A percentile compares a stretch with the other conserved stretches of the same genome.
These are phyloP conservation scores for Dascillus cervinus DNA, from an alignment of 2,888 invertebrate genomes.

Conservation along the genomic window DNA sequence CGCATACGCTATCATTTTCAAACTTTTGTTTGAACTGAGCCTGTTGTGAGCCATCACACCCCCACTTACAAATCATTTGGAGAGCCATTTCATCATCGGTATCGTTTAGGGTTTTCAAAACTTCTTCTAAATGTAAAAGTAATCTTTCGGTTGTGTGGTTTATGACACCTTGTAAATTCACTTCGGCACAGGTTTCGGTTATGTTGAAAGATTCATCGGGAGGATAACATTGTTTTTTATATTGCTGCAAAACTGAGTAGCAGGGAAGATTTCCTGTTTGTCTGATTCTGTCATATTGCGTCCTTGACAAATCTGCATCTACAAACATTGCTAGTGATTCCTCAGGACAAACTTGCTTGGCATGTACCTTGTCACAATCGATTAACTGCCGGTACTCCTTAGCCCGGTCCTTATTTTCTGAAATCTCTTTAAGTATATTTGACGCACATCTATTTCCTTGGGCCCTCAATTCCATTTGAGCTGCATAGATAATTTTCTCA, in stretches of 20 bases:
- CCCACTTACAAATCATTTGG: slow-evolving; percentile 18
- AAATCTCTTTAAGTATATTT: too few species aligned
- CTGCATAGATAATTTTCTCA: too few species aligned
- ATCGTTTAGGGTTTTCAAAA: slow-evolving; percentile 7
- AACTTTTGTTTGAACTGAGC: slow-evolving; percentile 25
- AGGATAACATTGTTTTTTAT: slow-evolving; percentile 8
- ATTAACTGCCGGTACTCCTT: too few species aligned
- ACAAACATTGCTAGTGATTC: slow-evolving; percentile 5
- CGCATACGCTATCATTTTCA: slow-evolving; percentile 16
- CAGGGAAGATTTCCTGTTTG: slow-evolving; percentile 2
- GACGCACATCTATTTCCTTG: too few species aligned
- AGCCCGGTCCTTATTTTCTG: too few species aligned
- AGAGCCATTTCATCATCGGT: slow-evolving; percentile 11
- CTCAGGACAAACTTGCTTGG: too few species aligned
- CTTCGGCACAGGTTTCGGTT: slow-evolving; percentile 5
- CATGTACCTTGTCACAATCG: too few species aligned
- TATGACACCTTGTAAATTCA: slow-evolving; percentile 6
- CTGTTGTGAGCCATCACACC: slow-evolving; percentile 24
- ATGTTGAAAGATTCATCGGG: slow-evolving; percentile 1
- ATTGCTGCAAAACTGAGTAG: slow-evolving; percentile 4
- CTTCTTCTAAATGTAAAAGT: slow-evolving; percentile 5
- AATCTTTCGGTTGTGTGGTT: too few species aligned
- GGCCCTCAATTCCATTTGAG: too few species aligned
- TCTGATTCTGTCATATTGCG: slow-evolving; percentile 10
- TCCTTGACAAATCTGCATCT: too few species aligned